phyloP scores from a whole-genome alignment of 2,113 vertebrate genomes.

The Phalacrocorax carbo region DNA sequence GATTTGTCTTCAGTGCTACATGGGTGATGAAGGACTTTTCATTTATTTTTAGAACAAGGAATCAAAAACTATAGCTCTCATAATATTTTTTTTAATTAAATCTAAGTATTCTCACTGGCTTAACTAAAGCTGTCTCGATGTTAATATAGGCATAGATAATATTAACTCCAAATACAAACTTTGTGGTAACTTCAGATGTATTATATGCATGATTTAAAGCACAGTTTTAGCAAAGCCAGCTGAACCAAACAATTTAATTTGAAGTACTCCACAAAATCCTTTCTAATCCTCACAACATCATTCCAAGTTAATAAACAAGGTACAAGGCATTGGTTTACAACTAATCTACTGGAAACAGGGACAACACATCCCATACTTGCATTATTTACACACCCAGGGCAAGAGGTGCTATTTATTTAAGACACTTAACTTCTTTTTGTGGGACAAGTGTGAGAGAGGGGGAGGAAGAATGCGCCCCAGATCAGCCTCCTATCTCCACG shows the following conservation, averaged over 20 bases:
- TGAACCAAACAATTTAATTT: conserved; percentile 4
- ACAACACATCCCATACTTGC: accelerated
- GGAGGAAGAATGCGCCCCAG: accelerated
- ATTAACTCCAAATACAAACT: neutral
- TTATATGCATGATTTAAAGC: neutral
- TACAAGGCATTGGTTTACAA: accelerated
- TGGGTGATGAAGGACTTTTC: neutral
- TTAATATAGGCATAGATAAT: neutral
- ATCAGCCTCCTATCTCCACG: neutral
- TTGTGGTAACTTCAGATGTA: neutral
- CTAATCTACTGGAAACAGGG: neutral
- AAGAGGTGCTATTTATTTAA: accelerated
- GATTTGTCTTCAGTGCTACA: neutral
- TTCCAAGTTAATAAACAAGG: neutral
- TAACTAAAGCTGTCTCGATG: neutral
- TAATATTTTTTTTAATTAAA: neutral
- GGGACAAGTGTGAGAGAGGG: neutral
- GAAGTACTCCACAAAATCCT: neutral
- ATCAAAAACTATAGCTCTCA: neutral
- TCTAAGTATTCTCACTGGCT: neutral
- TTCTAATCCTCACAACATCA: neutral
- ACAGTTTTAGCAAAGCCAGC: neutral
- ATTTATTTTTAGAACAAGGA: conserved; percentile 5
- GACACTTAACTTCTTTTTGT: neutral
- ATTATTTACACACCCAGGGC: no score